Base-by-base conservation (phyloP, 2,113 vertebrate genomes). In the Megaceryle maxima region DNA sequence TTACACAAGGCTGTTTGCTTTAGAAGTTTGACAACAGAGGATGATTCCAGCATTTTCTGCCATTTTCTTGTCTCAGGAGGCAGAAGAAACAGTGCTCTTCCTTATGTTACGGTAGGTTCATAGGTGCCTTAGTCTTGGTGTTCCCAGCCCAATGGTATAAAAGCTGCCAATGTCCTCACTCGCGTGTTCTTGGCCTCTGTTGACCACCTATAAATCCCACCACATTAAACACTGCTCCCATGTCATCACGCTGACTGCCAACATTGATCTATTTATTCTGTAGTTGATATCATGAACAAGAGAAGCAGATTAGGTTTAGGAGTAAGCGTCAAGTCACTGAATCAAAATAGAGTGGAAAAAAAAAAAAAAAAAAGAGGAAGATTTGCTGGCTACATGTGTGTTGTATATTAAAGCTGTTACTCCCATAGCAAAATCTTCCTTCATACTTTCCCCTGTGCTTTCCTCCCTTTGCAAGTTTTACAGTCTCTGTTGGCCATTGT, bases 81-180 rank as follows among this genome's bases (percentile, higher is more conserved):
- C 14, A 35, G 14, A 37, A 64, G 24, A 64, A 48, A n/a, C 81
- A 50, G 8, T 4, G 62, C 7, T 46, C 35, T 35, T 64, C 26
- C 50, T 20, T 22, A 6, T 0, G 0, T 33, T 18, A 19, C 8
- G 0, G 0, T 5, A 50, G 17, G 3, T 55, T 39, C 25, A 5
- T 8, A 55, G 55, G 19, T 63, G 37, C 24, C 74, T 75, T 0
- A 33, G 53, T 4, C 35, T 9, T 2, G 0, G 6, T 22, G 60
- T 4, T 46, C 68, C 64, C 48, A 75, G 51, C 21, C 46, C 37
- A 4, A 0, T 2, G 33, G 41, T 56, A 15, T 14, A 28, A 64
- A n/a, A 74, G 56, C 28, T 48, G 50, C 81, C 1, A 6, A 56
- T 2, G 0, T 72, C 57, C 69, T 44, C 81, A 6, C 48, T 2